A percentile compares a stretch with the other conserved stretches of the same genome.
phyloP scores from a whole-genome alignment of 2,797 vertebrate species.

The Eulemur coronatus region DNA sequence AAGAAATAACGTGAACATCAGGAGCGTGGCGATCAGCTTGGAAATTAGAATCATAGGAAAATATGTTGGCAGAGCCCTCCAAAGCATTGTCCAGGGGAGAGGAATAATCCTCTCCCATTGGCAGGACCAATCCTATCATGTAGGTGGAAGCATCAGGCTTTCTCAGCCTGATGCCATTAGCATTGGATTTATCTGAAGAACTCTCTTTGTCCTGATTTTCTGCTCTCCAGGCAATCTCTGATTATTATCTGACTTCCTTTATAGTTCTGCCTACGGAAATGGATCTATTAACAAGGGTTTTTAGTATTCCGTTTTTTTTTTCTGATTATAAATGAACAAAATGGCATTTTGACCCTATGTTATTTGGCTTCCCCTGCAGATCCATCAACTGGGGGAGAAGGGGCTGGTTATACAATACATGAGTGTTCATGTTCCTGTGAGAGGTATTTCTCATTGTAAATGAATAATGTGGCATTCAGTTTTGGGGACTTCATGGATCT shows the following conservation, averaged over 20 bases:
- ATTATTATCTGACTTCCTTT: slow-evolving; percentile 44
- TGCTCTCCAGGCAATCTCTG: slow-evolving; percentile 54
- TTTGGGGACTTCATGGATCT: not conserved
- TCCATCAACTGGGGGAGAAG: not conserved
- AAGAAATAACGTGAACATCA: not conserved
- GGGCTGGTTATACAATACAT: not conserved
- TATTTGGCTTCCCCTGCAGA: slow-evolving; percentile 15
- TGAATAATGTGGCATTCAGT: not conserved
- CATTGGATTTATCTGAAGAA: not conserved
- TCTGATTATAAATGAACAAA: slow-evolving; percentile 15
- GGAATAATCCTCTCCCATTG: not conserved
- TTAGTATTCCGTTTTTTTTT: not conserved
- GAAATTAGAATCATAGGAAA: not conserved
- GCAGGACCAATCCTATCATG: not conserved
- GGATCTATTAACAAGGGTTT: slow-evolving; percentile 31
- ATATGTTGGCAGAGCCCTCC: not conserved
- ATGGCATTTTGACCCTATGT: not conserved
- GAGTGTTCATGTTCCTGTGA: not conserved
- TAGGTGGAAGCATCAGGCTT: not conserved
- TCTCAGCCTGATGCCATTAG: not conserved
- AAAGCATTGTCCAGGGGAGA: not conserved
- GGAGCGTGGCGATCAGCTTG: not conserved
- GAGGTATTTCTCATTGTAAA: not conserved
- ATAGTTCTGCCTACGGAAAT: slow-evolving; percentile 34
- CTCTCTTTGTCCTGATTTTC: slow-evolving; percentile 47